Conservation (phyloP, 2,888 invertebrate genomes). For the Hemicrepidius hirtus region DNA sequence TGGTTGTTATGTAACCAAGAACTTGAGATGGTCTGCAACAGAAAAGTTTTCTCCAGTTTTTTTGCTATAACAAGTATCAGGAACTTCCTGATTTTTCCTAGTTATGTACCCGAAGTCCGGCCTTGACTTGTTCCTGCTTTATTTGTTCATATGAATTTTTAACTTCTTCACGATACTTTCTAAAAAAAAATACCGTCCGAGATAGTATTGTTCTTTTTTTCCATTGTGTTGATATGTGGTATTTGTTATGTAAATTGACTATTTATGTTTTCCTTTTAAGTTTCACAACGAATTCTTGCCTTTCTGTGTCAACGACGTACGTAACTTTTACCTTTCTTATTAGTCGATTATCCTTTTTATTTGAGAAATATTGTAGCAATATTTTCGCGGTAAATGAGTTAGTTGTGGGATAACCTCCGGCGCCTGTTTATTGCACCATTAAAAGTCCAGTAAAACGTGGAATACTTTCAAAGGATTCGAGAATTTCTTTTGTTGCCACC, state of each 20-base stretch:
- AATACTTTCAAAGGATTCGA: conserved; percentile 7
- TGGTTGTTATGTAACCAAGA: conserved; percentile 1
- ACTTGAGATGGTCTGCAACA: too few species aligned
- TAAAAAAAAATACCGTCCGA: conserved; percentile 40
- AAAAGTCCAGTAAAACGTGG: neutral
- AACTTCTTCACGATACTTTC: conserved; percentile 30
- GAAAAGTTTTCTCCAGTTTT: neutral
- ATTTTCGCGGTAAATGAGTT: neutral
- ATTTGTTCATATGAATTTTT: conserved; percentile 14
- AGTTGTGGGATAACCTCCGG: conserved; percentile 14
- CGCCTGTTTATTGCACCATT: conserved; percentile 6
- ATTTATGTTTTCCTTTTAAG: conserved; percentile 47
- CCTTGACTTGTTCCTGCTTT: neutral
- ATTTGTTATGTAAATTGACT: conserved; percentile 52
- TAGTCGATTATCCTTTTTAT: conserved; percentile 23
- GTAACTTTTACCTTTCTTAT: conserved; percentile 30
- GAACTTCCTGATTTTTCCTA: neutral
- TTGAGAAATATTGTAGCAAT: conserved; percentile 3
- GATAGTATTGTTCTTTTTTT: conserved; percentile 50
- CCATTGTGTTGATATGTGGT: conserved; percentile 49
- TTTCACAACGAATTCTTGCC: conserved; percentile 46
- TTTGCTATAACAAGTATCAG: neutral
- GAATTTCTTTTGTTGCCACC: conserved; percentile 4
- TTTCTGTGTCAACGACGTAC: conserved; percentile 40
- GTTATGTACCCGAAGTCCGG: neutral